Base-by-base conservation (phyloP, 2,888 invertebrate genomes). In the Eucera pruinosa region DNA sequence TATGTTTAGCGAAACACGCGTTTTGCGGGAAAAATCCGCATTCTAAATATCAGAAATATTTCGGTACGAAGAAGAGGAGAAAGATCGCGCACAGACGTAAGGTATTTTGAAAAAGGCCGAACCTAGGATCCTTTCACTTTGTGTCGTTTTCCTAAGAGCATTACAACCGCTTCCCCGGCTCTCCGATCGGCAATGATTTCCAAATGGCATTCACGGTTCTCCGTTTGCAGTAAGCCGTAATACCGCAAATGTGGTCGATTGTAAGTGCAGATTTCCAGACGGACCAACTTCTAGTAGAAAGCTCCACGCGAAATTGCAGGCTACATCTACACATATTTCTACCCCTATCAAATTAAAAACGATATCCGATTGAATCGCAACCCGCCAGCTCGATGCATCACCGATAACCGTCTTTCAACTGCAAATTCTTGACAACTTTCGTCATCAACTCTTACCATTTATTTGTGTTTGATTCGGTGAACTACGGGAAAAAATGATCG, bases 211-310 rank as follows among this genome's bases (percentile, higher is more conserved):
- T 78, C 78, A 70, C 67, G 66, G 50, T 52, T 67, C 68, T 61
- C 69, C 69, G 70, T 78, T 78, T 64, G 47, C 83, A 70, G 73
- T 73, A 77, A 78, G 77, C 64, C 65, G 83, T 83, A 82, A 82
- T 76, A 83, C 80, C 82, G 67, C 72, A 83, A 82, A 82, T 82
- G 80, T 64, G 83, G 76, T 83, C 72, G 69, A 72, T 76, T 69
- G 82, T 80, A 69, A 83, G 80, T 80, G 76, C 58, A 83, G 73
- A 80, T 82, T 78, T 83, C 68, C 52, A 65, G 61, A 52, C 57
- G 50, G 67, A 60, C 64, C 48, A n/a, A 55, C 60, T 9, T 64
- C 78, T 33, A 3, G 11, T 45, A 39, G 55, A 66, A 66, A 66
- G 50, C 66, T 62, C 45, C 43, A 58, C 45, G 65, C 48, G 61